These are phyloP conservation scores for Chymomyza fuscimana DNA, from an alignment of 2,888 invertebrate species.

Conservation along the genomic window DNA sequence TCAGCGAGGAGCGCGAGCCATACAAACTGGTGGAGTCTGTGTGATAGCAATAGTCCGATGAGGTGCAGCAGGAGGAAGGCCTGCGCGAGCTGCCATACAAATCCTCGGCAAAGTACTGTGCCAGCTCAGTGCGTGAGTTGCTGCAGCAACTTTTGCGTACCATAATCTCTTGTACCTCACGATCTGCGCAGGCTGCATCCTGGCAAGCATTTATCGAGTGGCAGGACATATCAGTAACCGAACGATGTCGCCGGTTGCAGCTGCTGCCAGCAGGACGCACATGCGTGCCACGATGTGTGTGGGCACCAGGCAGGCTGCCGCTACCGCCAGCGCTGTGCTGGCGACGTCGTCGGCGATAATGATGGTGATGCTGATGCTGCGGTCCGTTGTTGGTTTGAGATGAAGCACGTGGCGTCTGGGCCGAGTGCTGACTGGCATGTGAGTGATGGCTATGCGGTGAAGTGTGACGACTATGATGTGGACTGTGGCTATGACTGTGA, in stretches of 20 bases:
- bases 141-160: constrained; percentile 76
- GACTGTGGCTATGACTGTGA: constrained; percentile 62
- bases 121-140: constrained; percentile 77
- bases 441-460: constrained; percentile 74
- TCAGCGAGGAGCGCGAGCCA: constrained; percentile 78
- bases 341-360: constrained; percentile 56
- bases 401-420: constrained; percentile 59
- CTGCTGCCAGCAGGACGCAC: constrained; percentile 32
- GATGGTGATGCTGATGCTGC: constrained; percentile 60
- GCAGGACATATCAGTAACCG: constrained; percentile 77
- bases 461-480: constrained; percentile 68
- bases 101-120: constrained; percentile 79
- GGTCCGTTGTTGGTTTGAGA: constrained; percentile 27
- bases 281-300: constrained; percentile 50
- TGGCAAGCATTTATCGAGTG: constrained; percentile 74
- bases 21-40: constrained; percentile 79
- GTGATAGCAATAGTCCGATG: constrained; percentile 80
- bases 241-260: constrained; percentile 77
- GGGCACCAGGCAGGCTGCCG: constrained; percentile 66
- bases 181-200: constrained; percentile 76
- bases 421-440: constrained; percentile 58
- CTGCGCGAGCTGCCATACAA: constrained; percentile 77
- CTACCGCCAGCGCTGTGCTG: constrained; percentile 63
- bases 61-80: constrained; percentile 79
- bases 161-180: constrained; percentile 78